Evolutionary conservation across 2,888 invertebrate genomes (phyloP), one percentile per base, ranked within the genome.

Genomic region (Hermaeophaga mercurialis): DNA sequence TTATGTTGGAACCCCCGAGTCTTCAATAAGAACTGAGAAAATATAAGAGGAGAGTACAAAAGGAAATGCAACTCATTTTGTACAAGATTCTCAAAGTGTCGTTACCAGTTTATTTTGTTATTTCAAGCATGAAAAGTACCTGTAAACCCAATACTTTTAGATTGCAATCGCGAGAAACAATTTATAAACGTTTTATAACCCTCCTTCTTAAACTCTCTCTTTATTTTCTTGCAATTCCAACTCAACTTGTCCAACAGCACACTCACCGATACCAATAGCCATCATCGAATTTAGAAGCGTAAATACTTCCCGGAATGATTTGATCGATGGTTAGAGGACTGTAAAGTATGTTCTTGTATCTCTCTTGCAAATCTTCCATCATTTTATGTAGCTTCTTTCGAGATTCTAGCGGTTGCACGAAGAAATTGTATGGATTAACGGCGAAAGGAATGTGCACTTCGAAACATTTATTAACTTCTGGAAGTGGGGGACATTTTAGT

Each of bases 401-500:
- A 11, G 73, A 68, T 19, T 75, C 73, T 54, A 80, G 77, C 0
- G 84, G 83, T 71, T 83, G 83, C 1, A 84, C 85, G 36, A 85
- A 84, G 68, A 89, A 89, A 77, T 87, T 86, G 75, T 84, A 83
- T 0, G 92, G 92, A 81, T 86, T 88, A 2, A 90, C 88, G 0
- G 90, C 89, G 80, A 88, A 85, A 0, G 88, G 84, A 52, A 91
- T 81, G 69, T 84, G 83, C 9, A 91, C 86, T 70, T 89, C 87
- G 70, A 89, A 88, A 69, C 81, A 86, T 26, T 81, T 76, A 2
- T 82, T 85, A 34, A 77, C 65, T 1, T 66, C 62, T 1, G 83
- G 80, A 15, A 84, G 73, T 8, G 56, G 56, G 1, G 83, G 82
- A 12, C 74, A 73, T 31, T 70, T 70, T 22, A 82, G 64, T 3